Conservation (phyloP, 1,140 invertebrate species). For the Solenopsis fugax region DNA sequence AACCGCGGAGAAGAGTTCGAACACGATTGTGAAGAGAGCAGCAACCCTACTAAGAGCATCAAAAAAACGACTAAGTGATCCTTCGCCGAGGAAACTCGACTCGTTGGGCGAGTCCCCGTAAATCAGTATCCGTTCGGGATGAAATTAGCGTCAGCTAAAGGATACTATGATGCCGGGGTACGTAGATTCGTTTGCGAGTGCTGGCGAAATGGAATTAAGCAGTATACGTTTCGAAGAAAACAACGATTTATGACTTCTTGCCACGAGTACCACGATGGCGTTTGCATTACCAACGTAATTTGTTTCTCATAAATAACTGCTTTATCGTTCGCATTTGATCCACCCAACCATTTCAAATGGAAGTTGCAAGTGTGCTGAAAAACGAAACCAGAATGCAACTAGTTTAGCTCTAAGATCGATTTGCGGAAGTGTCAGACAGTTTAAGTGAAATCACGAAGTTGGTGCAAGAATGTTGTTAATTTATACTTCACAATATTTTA, state of each 20-base stretch:
- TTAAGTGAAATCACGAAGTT: slow-evolving; percentile 10
- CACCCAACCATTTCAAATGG: neutral
- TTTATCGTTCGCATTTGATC: slow-evolving; percentile 32
- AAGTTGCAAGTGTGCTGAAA: neutral
- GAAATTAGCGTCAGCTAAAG: slow-evolving; percentile 73
- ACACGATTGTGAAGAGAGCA: slow-evolving; percentile 44
- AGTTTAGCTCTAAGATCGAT: neutral
- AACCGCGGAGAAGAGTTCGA: slow-evolving; percentile 34
- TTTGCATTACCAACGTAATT: slow-evolving; percentile 40
- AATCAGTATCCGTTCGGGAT: slow-evolving; percentile 72
- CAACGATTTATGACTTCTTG: slow-evolving; percentile 43
- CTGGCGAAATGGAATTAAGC: slow-evolving; percentile 52
- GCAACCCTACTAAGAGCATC: slow-evolving; percentile 51
- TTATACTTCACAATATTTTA: neutral
- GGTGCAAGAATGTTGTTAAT: neutral
- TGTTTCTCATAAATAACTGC: slow-evolving; percentile 42
- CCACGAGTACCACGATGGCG: neutral
- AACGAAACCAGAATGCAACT: slow-evolving; percentile 9
- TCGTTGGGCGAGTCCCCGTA: slow-evolving; percentile 69
- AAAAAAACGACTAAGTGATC: slow-evolving; percentile 64
- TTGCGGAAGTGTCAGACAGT: slow-evolving; percentile 7
- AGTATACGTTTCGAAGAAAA: slow-evolving; percentile 51
- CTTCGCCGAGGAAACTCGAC: slow-evolving; percentile 65
- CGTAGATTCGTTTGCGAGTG: slow-evolving; percentile 18
- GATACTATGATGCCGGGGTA: slow-evolving; percentile 51